Conservation (phyloP, 2,113 vertebrate genomes). For the Charina bottae region DNA sequence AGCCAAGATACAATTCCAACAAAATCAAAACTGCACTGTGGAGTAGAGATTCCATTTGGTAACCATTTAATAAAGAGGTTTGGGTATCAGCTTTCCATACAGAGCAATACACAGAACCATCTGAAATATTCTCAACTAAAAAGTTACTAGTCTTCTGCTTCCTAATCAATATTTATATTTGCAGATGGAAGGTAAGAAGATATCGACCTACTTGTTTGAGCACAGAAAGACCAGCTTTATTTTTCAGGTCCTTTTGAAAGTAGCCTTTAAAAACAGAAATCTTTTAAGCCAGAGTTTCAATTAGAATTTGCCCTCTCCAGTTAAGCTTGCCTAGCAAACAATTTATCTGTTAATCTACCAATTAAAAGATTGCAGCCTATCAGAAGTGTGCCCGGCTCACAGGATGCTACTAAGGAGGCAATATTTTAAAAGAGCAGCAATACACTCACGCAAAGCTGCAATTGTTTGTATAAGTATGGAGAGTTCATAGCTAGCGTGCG, state of each 20-base stretch:
- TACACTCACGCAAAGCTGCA: background rate
- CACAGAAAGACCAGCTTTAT: background rate
- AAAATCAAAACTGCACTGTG: background rate
- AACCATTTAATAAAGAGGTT: background rate
- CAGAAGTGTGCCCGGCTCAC: background rate
- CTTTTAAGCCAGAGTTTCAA: background rate
- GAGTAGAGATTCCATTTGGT: background rate
- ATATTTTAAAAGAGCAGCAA: background rate
- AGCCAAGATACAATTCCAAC: background rate
- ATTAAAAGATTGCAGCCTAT: conserved; percentile 8
- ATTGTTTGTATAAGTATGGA: too few relatives aligned
- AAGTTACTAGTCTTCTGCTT: background rate
- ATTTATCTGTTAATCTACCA: conserved; percentile 12
- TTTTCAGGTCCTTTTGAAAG: background rate
- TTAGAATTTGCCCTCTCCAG: conserved; percentile 2
- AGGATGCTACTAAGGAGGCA: background rate
- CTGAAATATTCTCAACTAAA: background rate
- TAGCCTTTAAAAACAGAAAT: background rate
- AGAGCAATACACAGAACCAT: background rate
- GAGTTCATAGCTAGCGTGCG: background rate
- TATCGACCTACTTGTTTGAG: background rate
- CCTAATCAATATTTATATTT: background rate
- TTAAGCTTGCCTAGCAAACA: background rate
- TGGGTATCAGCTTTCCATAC: background rate
- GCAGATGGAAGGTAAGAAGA: background rate